Percentiles rank a stretch among this genome's conserved stretches.
These are phyloP conservation scores for Chymomyza procnemis DNA, from an alignment of 2,888 invertebrate genomes.

Conservation along the genomic window DNA sequence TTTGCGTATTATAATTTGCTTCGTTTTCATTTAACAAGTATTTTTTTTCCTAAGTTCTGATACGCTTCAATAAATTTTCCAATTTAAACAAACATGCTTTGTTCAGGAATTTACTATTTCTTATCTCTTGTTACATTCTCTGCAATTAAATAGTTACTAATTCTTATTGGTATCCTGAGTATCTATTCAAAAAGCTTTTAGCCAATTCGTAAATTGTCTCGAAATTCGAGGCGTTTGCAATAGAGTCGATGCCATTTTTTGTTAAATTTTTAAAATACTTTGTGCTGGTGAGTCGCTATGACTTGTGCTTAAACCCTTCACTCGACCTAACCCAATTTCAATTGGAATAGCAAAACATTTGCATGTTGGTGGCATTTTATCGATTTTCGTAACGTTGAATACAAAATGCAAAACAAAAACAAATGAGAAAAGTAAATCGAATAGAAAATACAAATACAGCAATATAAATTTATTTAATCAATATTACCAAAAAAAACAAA, in stretches of 20 bases:
- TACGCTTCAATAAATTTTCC: background rate
- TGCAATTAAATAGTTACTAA: too few relatives aligned
- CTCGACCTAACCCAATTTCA: constrained; percentile 17
- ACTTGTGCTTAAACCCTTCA: background rate
- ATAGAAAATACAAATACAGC: constrained; percentile 3
- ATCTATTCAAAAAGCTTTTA: too few relatives aligned
- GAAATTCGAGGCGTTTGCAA: too few relatives aligned
- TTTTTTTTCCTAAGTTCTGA: background rate
- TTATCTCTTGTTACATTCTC: too few relatives aligned
- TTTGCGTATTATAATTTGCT: background rate
- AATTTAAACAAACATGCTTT: background rate
- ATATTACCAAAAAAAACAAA: constrained; percentile 33
- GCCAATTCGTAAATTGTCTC: too few relatives aligned
- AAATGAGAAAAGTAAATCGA: constrained; percentile 11
- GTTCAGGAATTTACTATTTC: background rate
- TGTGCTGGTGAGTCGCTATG: background rate
- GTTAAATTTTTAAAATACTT: background rate
- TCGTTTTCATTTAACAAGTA: background rate
- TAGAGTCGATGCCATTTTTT: too few relatives aligned
- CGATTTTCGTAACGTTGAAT: constrained; percentile 14
- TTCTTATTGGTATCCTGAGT: too few relatives aligned
- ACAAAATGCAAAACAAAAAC: background rate
- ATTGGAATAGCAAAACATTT: constrained; percentile 4
- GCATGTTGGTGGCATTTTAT: constrained; percentile 7
- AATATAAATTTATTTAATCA: constrained; percentile 62